These are phyloP conservation scores for Heliconius erato DNA, from an alignment of 2,888 invertebrate species.

Conservation along the genomic window DNA sequence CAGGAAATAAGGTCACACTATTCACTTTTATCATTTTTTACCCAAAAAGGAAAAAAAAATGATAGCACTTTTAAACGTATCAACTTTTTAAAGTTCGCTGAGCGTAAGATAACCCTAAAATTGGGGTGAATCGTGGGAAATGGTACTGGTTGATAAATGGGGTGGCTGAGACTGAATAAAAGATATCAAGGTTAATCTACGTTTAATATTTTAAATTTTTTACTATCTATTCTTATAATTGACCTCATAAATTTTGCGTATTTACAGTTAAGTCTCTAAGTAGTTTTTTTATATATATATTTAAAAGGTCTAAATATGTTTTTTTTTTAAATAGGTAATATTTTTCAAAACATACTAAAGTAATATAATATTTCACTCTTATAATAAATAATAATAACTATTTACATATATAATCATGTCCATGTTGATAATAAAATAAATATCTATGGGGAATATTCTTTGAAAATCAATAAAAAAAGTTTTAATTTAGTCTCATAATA, in stretches of 20 bases:
- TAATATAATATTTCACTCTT: neutral
- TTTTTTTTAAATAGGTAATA: too few species aligned
- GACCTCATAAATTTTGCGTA: slow-evolving; percentile 24
- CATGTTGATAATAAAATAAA: too few species aligned
- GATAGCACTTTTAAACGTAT: slow-evolving; percentile 79
- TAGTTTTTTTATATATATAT: neutral
- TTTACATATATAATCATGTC: too few species aligned
- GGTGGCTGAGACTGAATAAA: slow-evolving; percentile 64
- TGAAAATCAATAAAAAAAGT: neutral
- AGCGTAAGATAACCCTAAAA: slow-evolving; percentile 78
- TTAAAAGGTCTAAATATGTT: too few species aligned
- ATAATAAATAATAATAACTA: neutral
- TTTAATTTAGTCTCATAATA: too few species aligned
- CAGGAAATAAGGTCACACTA: slow-evolving; percentile 79
- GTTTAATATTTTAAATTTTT: slow-evolving; percentile 62
- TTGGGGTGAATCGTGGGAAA: slow-evolving; percentile 82
- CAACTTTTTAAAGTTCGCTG: slow-evolving; percentile 67
- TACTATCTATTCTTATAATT: slow-evolving; percentile 34
- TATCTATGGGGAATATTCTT: neutral
- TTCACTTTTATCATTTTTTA: slow-evolving; percentile 63
- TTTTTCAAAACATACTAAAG: neutral
- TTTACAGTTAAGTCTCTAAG: neutral
- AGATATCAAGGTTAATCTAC: slow-evolving; percentile 70
- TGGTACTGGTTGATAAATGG: slow-evolving; percentile 59
- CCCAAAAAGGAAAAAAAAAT: slow-evolving; percentile 61